Conservation (phyloP, 2,888 invertebrate species). For the Drosophila robusta region DNA sequence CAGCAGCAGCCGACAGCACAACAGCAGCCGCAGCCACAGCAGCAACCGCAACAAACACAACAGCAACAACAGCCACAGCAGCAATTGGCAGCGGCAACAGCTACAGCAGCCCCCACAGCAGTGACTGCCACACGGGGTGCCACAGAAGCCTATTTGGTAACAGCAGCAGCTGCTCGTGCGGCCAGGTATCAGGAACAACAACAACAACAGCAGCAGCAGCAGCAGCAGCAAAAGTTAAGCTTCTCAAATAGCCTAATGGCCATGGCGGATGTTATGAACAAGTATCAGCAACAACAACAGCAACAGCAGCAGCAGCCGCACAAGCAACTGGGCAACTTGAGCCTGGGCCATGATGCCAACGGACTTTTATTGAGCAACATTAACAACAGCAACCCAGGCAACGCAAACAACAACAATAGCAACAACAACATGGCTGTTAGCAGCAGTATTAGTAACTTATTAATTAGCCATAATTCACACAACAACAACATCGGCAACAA, state of each 20-base stretch:
- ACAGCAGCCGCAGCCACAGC: conserved; percentile 43
- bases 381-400: conserved; percentile 37
- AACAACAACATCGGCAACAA: conserved; percentile 33
- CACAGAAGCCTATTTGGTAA: conserved; percentile 46
- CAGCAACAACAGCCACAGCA: conserved; percentile 36
- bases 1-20: conserved; percentile 36
- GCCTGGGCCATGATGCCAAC: conserved; percentile 51
- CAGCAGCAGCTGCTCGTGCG: conserved; percentile 51
- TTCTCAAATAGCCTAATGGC: conserved; percentile 65
- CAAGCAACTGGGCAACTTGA: conserved; percentile 48
- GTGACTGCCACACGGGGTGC: conserved; percentile 24
- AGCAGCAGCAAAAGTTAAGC: conserved; percentile 53
- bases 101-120: conserved; percentile 26
- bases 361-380: conserved; percentile 57
- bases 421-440: conserved; percentile 62
- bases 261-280: conserved; percentile 67
- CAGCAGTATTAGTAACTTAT: conserved; percentile 83
- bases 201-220: conserved; percentile 40
- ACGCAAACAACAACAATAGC: conserved; percentile 43
- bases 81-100: conserved; percentile 27
- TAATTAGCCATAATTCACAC: conserved; percentile 82
- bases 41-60: conserved; percentile 42
- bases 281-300: conserved; percentile 65
- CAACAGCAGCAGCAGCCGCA: conserved; percentile 36
- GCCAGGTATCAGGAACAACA: conserved; percentile 49